phyloP scores from a whole-genome alignment of 2,888 invertebrate genomes.

The Myathropa florea region DNA sequence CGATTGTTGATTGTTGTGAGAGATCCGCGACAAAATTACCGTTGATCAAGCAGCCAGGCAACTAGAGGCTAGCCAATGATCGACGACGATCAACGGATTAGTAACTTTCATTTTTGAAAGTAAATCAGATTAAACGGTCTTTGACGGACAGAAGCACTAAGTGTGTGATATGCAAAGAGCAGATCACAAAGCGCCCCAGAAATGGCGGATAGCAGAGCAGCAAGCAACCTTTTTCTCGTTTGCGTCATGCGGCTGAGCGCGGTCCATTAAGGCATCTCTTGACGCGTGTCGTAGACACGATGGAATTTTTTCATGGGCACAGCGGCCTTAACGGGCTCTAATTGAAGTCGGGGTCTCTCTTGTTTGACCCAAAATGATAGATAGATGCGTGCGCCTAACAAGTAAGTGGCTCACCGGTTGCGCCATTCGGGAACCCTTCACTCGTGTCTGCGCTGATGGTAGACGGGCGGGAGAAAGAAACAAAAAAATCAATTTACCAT shows the following conservation, averaged over 20 bases:
- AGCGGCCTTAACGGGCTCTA: slow-evolving; percentile 58
- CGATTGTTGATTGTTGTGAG: slow-evolving; percentile 20
- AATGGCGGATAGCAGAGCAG: neutral
- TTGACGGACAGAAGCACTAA: slow-evolving; percentile 60
- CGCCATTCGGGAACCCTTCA: slow-evolving; percentile 68
- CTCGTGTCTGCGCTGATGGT: slow-evolving; percentile 8
- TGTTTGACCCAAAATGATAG: slow-evolving; percentile 47
- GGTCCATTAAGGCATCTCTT: slow-evolving; percentile 57
- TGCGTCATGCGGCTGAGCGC: slow-evolving; percentile 24
- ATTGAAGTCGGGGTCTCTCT: slow-evolving; percentile 48
- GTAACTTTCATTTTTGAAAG: slow-evolving; percentile 58
- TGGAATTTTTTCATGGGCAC: slow-evolving; percentile 34
- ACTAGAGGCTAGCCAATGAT: neutral
- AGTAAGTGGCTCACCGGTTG: slow-evolving; percentile 53
- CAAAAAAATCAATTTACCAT: slow-evolving; percentile 38
- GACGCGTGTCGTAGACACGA: neutral
- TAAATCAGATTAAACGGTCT: slow-evolving; percentile 52
- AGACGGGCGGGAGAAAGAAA: neutral
- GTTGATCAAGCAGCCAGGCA: neutral
- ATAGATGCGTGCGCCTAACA: slow-evolving; percentile 61
- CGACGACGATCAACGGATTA: slow-evolving; percentile 12
- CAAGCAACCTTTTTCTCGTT: slow-evolving; percentile 25
- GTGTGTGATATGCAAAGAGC: slow-evolving; percentile 49
- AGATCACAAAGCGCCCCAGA: slow-evolving; percentile 17
- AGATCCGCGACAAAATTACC: neutral